Evolutionary conservation across 2,797 vertebrate genomes (phyloP).

Genomic region (Chiloscyllium punctatum): DNA sequence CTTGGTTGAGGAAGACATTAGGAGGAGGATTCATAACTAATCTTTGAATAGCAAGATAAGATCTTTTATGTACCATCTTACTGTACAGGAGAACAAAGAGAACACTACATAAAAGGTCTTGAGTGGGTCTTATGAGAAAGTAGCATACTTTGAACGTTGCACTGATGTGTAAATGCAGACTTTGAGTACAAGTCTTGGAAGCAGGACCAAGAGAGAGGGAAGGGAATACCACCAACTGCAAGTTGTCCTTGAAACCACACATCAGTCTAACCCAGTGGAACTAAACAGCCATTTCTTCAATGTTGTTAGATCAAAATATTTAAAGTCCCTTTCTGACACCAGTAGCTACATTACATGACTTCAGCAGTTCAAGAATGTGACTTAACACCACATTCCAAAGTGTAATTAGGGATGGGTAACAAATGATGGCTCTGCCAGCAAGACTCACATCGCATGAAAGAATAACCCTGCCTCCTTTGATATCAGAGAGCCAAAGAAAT

Average conservation of each 20-base stretch:
- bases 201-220: background rate
- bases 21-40: background rate
- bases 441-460: background rate
- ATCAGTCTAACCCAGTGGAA: background rate
- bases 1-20: background rate
- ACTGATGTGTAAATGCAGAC: background rate
- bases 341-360: background rate
- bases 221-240: background rate
- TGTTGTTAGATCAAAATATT: too few species aligned
- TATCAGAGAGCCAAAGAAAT: background rate
- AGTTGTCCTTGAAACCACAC: background rate
- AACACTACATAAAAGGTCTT: background rate
- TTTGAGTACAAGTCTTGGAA: background rate
- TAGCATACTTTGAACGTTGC: background rate
- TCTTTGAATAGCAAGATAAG: background rate
- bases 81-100: background rate
- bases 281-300: background rate
- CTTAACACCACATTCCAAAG: background rate
- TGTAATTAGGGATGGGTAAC: background rate
- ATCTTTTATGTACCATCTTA: background rate
- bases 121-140: background rate
- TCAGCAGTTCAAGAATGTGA: background rate
- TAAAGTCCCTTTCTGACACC: too few species aligned
- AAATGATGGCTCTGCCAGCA: background rate
- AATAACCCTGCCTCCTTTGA: background rate